Base-by-base conservation (phyloP, 2,888 invertebrate species). In the Macropis europaea region DNA sequence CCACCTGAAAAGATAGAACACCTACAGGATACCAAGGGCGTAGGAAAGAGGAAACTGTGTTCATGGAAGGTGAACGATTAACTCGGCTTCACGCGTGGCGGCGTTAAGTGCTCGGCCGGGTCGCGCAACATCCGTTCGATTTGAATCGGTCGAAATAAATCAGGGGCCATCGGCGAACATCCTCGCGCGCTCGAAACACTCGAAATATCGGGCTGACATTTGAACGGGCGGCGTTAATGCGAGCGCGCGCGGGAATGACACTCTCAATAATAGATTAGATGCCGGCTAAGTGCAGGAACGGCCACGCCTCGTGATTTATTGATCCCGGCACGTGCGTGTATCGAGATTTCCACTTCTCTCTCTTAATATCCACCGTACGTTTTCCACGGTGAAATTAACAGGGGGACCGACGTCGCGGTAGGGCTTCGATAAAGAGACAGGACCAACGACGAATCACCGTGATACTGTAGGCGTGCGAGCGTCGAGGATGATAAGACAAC, bases 181-280 rank as follows among this genome's bases (percentile, higher is more conserved):
- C 66, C 59, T 45, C 64, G 22, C 42, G 52, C 19, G 26, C 57
- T 36, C 50, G 59, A 69, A 67, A 68, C 73, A 73, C 82, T 76
- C 73, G 74, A 78, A 81, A 76, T 77, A 73, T 72, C 80, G 74
- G 53, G 67, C 71, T 72, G 83, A 82, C 82, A 82, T 71, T 83
- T 83, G 80, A 82, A 79, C 82, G 79, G 73, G 53, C 70, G 73
- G 71, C 78, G 77, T 77, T 83, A 85, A 86, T 85, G 86, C 81
- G 75, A 72, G 63, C 72, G 64, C 77, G 72, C 76, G 78, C 67
- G 68, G 61, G 82, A 85, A 82, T 82, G 87, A 87, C 87, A 85
- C 83, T 82, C 82, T 88, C 86, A 87, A 88, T 88, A 88, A 88
- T 88, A 88, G 87, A 88, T 88, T 87, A 87, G 87, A 87, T 82